A percentile compares a stretch with the other conserved stretches of the same genome.
Conservation (phyloP, 2,113 vertebrate species). For the Loxodonta africana region DNA sequence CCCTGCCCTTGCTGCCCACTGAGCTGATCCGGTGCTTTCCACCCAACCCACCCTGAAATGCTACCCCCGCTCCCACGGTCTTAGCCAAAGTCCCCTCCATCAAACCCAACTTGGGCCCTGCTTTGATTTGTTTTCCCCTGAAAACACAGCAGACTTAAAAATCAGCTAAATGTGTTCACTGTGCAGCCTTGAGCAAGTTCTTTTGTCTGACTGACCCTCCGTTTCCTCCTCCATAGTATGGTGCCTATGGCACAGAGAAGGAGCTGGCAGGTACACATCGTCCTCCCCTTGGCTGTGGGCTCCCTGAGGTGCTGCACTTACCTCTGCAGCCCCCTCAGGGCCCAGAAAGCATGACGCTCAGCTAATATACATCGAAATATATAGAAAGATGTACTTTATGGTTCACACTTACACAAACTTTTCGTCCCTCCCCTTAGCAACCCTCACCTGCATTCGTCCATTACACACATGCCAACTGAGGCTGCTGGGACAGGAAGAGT, state of each 20-base stretch:
- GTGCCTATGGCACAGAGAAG: too few species aligned
- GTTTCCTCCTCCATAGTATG: background rate
- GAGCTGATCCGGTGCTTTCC: background rate
- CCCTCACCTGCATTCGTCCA: background rate
- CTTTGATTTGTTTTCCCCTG: background rate
- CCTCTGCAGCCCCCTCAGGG: background rate
- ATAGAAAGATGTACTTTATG: fast-evolving
- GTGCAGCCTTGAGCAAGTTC: background rate
- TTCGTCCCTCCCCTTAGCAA: background rate
- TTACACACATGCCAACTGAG: background rate
- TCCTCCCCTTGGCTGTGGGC: background rate
- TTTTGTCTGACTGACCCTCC: background rate
- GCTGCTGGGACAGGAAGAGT: background rate
- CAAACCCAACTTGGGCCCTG: background rate
- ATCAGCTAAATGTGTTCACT: background rate
- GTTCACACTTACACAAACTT: background rate
- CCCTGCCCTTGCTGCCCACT: background rate
- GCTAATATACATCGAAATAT: background rate
- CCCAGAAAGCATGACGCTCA: background rate
- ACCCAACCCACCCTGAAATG: too few species aligned
- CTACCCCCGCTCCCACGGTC: background rate
- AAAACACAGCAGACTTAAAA: background rate
- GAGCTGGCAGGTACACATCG: too few species aligned
- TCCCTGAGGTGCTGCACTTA: background rate
- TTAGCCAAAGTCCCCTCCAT: background rate